A percentile compares a stretch with the other conserved stretches of the same genome.
phyloP scores from a whole-genome alignment of 35 echinoderm and acorn worm genomes.

The Chiridota heheva region DNA sequence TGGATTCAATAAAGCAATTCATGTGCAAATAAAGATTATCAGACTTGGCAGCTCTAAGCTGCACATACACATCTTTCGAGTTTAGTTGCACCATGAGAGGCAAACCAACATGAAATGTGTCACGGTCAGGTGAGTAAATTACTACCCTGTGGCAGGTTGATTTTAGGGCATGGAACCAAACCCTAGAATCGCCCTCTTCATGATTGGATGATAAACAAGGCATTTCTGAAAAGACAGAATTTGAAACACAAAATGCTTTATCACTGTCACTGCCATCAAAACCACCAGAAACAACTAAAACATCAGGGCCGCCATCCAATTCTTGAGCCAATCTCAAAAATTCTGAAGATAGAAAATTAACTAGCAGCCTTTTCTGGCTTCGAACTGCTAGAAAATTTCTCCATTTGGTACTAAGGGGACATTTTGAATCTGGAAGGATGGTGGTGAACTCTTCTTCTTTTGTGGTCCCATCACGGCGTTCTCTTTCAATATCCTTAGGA shows the following conservation, averaged over 20 bases:
- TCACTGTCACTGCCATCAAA: conserved; percentile 47
- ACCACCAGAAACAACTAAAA: conserved; percentile 12
- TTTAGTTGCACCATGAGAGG: neutral
- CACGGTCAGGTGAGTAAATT: conserved; percentile 29
- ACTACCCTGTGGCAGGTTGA: neutral
- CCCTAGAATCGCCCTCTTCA: conserved; percentile 22
- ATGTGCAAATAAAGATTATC: conserved; percentile 23
- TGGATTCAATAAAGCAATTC: neutral
- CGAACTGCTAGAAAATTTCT: conserved; percentile 23
- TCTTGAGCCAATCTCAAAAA: conserved; percentile 5
- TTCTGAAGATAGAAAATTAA: conserved; percentile 30
- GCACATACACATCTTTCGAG: conserved; percentile 18
- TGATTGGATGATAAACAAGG: neutral
- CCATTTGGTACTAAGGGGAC: conserved; percentile 15
- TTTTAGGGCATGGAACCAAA: conserved; percentile 28
- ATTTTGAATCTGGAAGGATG: neutral
- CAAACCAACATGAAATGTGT: conserved; percentile 21
- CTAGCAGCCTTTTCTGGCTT: conserved; percentile 35
- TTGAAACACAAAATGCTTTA: conserved; percentile 4
- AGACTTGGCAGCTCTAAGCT: neutral
- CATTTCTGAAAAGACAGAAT: neutral
- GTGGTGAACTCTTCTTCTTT: neutral
- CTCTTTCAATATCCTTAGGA: conserved; percentile 51
- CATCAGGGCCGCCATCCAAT: neutral
- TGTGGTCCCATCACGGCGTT: neutral